Conservation (phyloP, 2,113 vertebrate species). For the Sminthopsis crassicaudata region DNA sequence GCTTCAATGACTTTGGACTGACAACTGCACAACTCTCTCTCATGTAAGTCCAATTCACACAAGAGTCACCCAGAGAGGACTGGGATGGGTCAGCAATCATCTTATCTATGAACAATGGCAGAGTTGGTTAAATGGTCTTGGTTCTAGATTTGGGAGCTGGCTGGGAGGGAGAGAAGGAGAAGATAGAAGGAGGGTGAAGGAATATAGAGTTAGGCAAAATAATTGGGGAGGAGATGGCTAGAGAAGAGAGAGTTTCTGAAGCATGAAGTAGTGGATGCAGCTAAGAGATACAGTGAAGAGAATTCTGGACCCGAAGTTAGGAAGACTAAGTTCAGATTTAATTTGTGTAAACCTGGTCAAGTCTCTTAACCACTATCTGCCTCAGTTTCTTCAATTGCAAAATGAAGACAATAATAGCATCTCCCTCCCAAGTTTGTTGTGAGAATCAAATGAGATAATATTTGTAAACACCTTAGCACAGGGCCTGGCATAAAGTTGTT, state of each 20-base stretch:
- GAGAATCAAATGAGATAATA: not conserved
- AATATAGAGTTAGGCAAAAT: not conserved
- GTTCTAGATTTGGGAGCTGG: not conserved
- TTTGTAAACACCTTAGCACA: not conserved
- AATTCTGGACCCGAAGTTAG: not conserved
- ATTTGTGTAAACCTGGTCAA: not conserved
- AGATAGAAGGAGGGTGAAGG: not conserved
- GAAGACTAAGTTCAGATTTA: not conserved
- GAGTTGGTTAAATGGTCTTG: not conserved
- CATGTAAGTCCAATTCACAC: not conserved
- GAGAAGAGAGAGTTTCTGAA: not conserved
- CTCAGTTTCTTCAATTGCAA: not conserved
- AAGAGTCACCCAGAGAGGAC: not conserved
- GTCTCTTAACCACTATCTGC: not conserved
- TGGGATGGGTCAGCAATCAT: not conserved
- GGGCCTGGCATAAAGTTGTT: no score
- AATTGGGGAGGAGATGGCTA: not conserved
- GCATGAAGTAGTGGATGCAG: no score
- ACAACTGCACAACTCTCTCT: not conserved
- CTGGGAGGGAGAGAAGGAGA: not conserved
- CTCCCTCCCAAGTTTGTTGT: not conserved
- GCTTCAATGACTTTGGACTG: not conserved
- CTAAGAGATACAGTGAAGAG: not conserved
- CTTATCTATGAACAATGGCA: not conserved
- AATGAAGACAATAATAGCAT: not conserved